phyloP scores from a whole-genome alignment of 2,797 vertebrate genomes.

The Myripristis murdjan region DNA sequence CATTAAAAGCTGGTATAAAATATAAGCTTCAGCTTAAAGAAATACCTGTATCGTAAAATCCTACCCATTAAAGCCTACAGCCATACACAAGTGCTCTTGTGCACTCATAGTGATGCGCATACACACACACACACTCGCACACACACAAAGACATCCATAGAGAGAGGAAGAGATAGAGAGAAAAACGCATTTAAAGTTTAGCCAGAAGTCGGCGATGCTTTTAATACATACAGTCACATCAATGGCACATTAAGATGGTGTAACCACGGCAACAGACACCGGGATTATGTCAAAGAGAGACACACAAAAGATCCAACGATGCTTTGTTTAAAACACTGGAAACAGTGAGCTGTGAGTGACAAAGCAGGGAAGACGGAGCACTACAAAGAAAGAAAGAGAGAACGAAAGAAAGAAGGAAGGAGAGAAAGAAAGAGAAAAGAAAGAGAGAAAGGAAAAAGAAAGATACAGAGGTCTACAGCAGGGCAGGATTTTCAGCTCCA shows the following conservation, averaged over 20 bases:
- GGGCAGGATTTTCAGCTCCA: constrained; percentile 21
- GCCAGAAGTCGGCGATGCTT: constrained; percentile 62
- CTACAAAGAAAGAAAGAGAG: neutral
- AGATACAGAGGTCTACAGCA: neutral
- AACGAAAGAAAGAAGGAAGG: neutral
- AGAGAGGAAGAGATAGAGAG: constrained; percentile 11
- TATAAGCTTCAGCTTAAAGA: constrained; percentile 31
- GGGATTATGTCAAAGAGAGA: constrained; percentile 68
- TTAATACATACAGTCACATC: constrained; percentile 75
- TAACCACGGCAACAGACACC: constrained; percentile 82
- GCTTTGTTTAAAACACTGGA: constrained; percentile 61
- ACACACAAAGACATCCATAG: constrained; percentile 34
- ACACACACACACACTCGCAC: neutral
- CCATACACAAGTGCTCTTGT: no score
- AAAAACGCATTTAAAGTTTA: constrained; percentile 53
- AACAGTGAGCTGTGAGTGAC: constrained; percentile 28
- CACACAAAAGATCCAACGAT: constrained; percentile 61
- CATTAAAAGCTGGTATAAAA: neutral
- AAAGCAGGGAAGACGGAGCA: constrained; percentile 20
- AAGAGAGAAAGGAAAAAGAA: neutral
- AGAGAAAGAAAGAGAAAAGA: constrained; percentile 4
- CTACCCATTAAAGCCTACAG: constrained; percentile 50
- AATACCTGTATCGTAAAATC: constrained; percentile 9
- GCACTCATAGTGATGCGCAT: constrained; percentile 14
- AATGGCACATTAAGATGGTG: constrained; percentile 76